These are phyloP conservation scores for Puma concolor DNA, from an alignment of 2,113 vertebrate genomes.

Conservation along the genomic window DNA sequence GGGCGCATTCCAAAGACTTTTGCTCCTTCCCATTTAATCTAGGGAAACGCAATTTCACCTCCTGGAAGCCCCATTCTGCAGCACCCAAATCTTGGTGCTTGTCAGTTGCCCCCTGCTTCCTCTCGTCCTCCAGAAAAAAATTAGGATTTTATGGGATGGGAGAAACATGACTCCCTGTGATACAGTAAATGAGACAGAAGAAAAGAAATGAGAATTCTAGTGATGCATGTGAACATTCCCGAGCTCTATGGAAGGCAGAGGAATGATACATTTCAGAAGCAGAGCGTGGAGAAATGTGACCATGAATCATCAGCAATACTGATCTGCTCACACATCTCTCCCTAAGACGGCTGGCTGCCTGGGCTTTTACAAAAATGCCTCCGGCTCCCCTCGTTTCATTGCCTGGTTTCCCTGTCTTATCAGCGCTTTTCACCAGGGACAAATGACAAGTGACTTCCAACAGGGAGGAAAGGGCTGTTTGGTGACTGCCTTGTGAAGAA, in stretches of 20 bases:
- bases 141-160: slow-evolving; percentile 44
- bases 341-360: slow-evolving; percentile 44
- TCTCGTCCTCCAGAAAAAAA: slow-evolving; percentile 50
- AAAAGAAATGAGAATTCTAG: slow-evolving; percentile 2
- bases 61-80: slow-evolving; percentile 59
- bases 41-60: slow-evolving; percentile 60
- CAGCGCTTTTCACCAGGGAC: slow-evolving; percentile 55
- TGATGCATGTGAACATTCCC: slow-evolving; percentile 2
- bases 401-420: neutral
- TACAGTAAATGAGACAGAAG: slow-evolving; percentile 19
- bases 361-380: slow-evolving; percentile 67
- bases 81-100: slow-evolving; percentile 52
- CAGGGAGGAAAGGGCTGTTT: slow-evolving; percentile 51
- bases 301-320: slow-evolving; percentile 80
- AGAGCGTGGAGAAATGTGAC: slow-evolving; percentile 81
- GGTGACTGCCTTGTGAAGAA: slow-evolving; percentile 43
- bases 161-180: slow-evolving; percentile 59
- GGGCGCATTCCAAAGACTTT: slow-evolving; percentile 87
- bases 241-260: slow-evolving; percentile 40
- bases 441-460: slow-evolving; percentile 77
- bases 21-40: slow-evolving; percentile 52
- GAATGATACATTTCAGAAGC: slow-evolving; percentile 68
- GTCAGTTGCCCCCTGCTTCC: slow-evolving; percentile 65
- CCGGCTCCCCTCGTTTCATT: neutral
- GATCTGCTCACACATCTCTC: slow-evolving; percentile 70